Evolutionary conservation across 1,140 invertebrate species (phyloP).

Genomic region (Saccostrea glomerata): DNA sequence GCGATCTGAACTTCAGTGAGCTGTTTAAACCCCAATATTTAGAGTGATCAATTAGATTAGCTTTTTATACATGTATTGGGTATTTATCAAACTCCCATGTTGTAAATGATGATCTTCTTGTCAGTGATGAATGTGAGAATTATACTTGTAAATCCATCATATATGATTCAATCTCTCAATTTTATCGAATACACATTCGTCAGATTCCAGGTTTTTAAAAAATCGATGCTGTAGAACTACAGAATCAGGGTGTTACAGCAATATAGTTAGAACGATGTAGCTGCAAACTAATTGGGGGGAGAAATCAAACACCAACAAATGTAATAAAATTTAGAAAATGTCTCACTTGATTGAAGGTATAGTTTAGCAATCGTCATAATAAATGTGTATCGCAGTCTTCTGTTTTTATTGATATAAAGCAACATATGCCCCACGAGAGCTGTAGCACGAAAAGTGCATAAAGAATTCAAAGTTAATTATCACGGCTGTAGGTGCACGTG

Average conservation of each 20-base stretch:
- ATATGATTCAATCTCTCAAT: conserved; percentile 20
- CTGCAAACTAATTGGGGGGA: conserved; percentile 2
- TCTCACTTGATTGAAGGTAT: conserved; percentile 2
- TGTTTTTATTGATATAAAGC: neutral
- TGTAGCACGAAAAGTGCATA: neutral
- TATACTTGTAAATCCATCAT: conserved; percentile 32
- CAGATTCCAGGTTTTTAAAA: conserved; percentile 6
- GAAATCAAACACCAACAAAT: neutral
- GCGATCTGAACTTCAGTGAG: neutral
- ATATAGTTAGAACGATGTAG: neutral
- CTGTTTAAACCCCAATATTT: conserved; percentile 4
- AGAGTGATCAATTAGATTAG: conserved; percentile 12
- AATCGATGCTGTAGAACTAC: neutral
- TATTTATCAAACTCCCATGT: conserved; percentile 18
- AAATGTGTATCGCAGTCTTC: neutral
- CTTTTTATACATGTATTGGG: conserved; percentile 21
- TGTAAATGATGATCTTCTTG: conserved; percentile 15
- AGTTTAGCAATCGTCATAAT: neutral
- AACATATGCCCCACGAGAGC: neutral
- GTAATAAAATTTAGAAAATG: neutral
- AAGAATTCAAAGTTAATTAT: neutral
- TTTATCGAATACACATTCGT: conserved; percentile 25
- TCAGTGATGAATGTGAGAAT: conserved; percentile 26
- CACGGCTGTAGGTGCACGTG: neutral
- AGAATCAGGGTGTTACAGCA: neutral